These are phyloP conservation scores for Leuciscus idus DNA, from an alignment of 2,113 vertebrate species.

Conservation along the genomic window DNA sequence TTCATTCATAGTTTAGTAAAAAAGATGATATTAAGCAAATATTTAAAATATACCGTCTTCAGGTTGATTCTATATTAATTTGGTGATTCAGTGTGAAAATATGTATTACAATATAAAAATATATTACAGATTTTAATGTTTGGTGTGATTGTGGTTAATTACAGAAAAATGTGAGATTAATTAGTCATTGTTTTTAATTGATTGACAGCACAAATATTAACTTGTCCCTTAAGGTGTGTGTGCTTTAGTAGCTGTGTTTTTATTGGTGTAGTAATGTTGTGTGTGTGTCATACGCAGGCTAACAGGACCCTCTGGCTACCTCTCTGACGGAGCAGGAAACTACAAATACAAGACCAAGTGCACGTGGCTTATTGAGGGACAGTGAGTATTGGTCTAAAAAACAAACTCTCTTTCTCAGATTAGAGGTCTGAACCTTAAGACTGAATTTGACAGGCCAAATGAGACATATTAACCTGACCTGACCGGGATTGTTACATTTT, in stretches of 20 bases:
- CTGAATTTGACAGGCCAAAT: neutral
- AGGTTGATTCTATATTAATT: too few species aligned
- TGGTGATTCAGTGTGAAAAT: too few species aligned
- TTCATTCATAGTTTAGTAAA: too few species aligned
- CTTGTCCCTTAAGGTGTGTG: neutral
- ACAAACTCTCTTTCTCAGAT: neutral
- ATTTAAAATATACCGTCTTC: too few species aligned
- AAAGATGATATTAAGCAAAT: too few species aligned
- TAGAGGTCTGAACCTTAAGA: neutral
- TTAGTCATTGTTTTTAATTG: too few species aligned
- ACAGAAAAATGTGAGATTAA: too few species aligned
- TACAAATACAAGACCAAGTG: conserved; percentile 99
- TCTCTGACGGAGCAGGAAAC: conserved; percentile 95
- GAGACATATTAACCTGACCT: neutral
- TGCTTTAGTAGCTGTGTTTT: neutral
- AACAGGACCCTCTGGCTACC: conserved; percentile 86
- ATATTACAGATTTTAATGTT: too few species aligned
- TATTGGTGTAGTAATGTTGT: neutral
- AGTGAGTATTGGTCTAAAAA: conserved; percentile 77
- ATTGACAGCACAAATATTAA: conserved; percentile 29
- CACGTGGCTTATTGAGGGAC: conserved; percentile 97
- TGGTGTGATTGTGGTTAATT: too few species aligned
- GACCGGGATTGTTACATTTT: neutral
- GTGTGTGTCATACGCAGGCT: conserved; percentile 75
- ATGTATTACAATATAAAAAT: too few species aligned